phyloP scores from a whole-genome alignment of 92 coral and sea anemone genomes.

The Galaxea fascicularis region DNA sequence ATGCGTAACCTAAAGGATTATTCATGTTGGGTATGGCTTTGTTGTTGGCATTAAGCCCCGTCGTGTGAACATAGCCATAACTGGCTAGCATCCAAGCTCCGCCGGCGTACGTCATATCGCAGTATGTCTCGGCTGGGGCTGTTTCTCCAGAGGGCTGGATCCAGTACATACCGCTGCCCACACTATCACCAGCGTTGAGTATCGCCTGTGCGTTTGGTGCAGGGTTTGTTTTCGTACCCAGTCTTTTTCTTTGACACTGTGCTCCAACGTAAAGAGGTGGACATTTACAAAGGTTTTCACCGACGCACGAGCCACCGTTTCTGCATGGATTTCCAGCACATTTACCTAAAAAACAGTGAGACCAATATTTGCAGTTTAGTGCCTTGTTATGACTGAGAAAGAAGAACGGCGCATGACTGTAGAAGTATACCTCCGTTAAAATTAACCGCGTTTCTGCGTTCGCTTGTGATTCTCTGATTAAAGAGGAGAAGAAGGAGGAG shows the following conservation, averaged over 20 bases:
- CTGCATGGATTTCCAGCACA: conserved; percentile 66
- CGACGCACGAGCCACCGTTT: conserved; percentile 83
- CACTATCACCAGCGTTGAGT: conserved; percentile 81
- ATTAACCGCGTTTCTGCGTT: too few relatives aligned
- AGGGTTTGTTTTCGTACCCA: conserved; percentile 81
- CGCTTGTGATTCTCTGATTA: too few relatives aligned
- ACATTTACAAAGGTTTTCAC: conserved; percentile 74
- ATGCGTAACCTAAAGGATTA: conserved; percentile 90
- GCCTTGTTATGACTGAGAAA: too few relatives aligned
- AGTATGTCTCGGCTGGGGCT: conserved; percentile 80
- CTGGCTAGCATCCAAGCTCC: conserved; percentile 98
- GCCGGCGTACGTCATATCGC: conserved; percentile 83
- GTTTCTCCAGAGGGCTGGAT: conserved; percentile 91
- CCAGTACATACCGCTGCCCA: conserved; percentile 95
- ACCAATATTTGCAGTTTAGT: background rate
- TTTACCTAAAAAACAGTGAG: conserved; percentile 11
- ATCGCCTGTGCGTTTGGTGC: conserved; percentile 93
- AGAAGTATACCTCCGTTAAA: too few relatives aligned
- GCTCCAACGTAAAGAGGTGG: conserved; percentile 62
- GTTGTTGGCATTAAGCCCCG: conserved; percentile 35
- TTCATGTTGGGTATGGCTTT: conserved; percentile 95
- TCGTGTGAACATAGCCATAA: conserved; percentile 75
- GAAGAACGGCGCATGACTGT: too few relatives aligned
- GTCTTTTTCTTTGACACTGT: conserved; percentile 67
- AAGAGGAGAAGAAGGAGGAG: too few relatives aligned